Evolutionary conservation across 2,797 vertebrate species (phyloP).

Genomic region (Melanotaenia boesemani): DNA sequence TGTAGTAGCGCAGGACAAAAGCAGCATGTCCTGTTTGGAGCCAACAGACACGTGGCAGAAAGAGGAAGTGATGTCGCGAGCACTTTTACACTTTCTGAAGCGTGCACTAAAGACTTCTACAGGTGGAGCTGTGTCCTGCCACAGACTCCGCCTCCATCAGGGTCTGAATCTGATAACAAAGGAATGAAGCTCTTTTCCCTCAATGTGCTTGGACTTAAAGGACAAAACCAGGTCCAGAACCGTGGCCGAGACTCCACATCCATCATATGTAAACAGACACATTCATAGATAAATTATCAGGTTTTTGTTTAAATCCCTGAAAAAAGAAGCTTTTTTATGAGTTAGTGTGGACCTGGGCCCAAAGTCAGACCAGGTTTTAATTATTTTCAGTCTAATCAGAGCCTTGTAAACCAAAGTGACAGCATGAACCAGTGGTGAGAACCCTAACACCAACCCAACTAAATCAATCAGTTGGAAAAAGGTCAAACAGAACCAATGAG

Average conservation of each 20-base stretch:
- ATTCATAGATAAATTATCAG: background rate
- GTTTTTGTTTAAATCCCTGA: background rate
- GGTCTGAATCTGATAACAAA: background rate
- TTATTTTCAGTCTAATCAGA: background rate
- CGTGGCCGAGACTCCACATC: background rate
- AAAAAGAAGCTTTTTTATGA: background rate
- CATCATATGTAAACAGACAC: background rate
- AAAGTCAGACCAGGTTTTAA: background rate
- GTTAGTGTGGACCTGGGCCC: background rate
- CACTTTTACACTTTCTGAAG: background rate
- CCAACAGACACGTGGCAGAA: slow-evolving; percentile 24
- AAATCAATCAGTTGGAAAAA: too few species aligned
- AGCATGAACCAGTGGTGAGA: background rate
- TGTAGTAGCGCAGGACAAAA: slow-evolving; percentile 51
- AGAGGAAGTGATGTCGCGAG: slow-evolving; percentile 56
- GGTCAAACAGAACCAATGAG: too few species aligned
- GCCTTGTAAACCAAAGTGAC: background rate
- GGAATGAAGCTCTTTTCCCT: background rate
- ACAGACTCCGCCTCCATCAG: slow-evolving; percentile 30
- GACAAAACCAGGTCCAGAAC: background rate
- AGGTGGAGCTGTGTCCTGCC: slow-evolving; percentile 36
- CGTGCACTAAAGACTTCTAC: background rate
- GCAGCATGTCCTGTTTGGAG: slow-evolving; percentile 14
- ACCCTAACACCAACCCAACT: too few species aligned
- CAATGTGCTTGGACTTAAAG: background rate